phyloP scores from a whole-genome alignment of 2,113 vertebrate genomes.

The Ophthalmolycus amberensis region DNA sequence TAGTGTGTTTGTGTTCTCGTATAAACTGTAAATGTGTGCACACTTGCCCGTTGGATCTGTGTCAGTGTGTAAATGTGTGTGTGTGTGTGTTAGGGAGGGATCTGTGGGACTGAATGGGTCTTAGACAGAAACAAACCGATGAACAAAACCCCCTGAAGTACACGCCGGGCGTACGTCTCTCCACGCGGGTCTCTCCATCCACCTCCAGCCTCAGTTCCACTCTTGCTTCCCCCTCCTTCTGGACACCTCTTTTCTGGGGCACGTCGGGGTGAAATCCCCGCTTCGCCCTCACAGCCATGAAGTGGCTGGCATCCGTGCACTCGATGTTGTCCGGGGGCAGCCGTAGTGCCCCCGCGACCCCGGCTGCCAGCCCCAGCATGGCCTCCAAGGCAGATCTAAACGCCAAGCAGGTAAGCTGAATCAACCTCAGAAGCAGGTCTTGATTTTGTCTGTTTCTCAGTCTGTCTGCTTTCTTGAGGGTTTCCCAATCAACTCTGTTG shows the following conservation, averaged over 20 bases:
- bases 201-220: conserved; percentile 26
- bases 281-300: conserved; percentile 61
- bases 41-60: conserved; percentile 42
- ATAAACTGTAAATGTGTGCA: conserved; percentile 31
- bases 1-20: conserved; percentile 26
- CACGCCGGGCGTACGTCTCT: background rate
- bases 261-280: background rate
- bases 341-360: conserved; percentile 74
- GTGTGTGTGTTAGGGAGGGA: conserved; percentile 2
- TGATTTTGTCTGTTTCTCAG: background rate
- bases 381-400: conserved; percentile 66
- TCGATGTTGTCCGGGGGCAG: conserved; percentile 61
- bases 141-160: background rate
- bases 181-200: background rate
- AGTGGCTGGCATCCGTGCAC: conserved; percentile 77
- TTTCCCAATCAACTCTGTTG: conserved; percentile 32
- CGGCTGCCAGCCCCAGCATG: conserved; percentile 70
- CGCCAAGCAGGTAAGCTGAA: conserved; percentile 76
- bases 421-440: background rate
- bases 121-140: background rate
- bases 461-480: background rate
- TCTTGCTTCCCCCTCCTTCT: background rate
- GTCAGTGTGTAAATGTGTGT: conserved; percentile 40
- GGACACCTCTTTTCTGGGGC: conserved; percentile 27
- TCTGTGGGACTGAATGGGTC: background rate